Conservation (phyloP, 2,888 invertebrate species). For the Synanthedon andrenaeformis region DNA sequence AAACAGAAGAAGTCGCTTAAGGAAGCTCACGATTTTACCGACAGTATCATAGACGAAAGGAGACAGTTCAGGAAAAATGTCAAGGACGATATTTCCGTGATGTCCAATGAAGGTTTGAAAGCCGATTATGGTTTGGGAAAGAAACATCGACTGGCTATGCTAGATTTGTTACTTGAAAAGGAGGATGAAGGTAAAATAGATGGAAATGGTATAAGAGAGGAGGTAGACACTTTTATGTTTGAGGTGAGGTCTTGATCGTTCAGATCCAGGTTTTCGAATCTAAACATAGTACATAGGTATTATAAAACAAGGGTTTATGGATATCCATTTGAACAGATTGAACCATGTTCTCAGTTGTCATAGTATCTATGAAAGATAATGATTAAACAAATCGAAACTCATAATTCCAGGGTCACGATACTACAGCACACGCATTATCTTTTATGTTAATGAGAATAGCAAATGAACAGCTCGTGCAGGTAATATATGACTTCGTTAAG, state of each 20-base stretch:
- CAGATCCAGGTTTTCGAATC: background rate
- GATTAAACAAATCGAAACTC: background rate
- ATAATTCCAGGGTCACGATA: constrained; percentile 54
- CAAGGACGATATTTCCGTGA: background rate
- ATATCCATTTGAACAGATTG: no score
- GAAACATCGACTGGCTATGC: constrained; percentile 67
- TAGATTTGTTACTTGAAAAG: constrained; percentile 73
- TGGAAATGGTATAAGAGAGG: constrained; percentile 72
- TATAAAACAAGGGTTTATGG: background rate
- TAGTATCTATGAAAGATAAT: no score
- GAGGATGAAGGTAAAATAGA: constrained; percentile 67
- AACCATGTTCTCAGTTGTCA: no score
- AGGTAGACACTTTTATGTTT: constrained; percentile 81
- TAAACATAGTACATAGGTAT: background rate
- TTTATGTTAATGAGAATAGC: constrained; percentile 50
- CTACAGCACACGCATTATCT: constrained; percentile 40
- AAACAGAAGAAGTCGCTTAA: constrained; percentile 44
- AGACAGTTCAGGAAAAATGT: constrained; percentile 8
- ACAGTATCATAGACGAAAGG: constrained; percentile 55
- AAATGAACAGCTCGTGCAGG: constrained; percentile 51
- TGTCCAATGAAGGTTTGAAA: constrained; percentile 4
- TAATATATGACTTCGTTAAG: constrained; percentile 4
- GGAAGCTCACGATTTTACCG: constrained; percentile 62
- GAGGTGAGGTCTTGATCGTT: constrained; percentile 50
- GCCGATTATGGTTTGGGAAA: constrained; percentile 27